Conservation (phyloP, 2,797 vertebrate genomes). For the Gymnoscopelus braueri region DNA sequence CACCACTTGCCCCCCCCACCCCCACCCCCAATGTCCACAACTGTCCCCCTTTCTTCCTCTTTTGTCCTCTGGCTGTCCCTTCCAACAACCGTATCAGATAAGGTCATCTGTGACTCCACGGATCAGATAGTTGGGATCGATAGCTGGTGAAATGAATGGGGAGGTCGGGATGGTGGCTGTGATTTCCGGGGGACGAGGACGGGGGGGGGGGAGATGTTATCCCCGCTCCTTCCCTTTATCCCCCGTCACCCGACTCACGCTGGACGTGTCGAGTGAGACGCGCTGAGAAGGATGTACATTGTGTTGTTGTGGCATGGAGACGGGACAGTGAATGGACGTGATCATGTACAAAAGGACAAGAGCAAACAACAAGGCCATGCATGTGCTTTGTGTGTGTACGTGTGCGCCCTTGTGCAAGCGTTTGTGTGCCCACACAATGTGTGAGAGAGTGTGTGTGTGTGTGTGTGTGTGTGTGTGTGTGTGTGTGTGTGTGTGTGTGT, state of each 20-base stretch:
- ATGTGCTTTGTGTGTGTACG: no score
- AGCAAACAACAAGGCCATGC: constrained; percentile 11
- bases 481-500: no score
- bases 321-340: constrained; percentile 1
- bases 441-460: no score
- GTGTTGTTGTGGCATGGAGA: constrained; percentile 17
- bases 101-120: constrained; percentile 75
- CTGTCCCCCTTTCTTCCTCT: neutral
- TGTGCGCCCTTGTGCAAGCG: no score
- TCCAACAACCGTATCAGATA: constrained; percentile 58
- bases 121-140: constrained; percentile 75
- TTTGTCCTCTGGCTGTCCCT: constrained; percentile 38
- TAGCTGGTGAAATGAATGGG: constrained; percentile 66
- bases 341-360: constrained; percentile 5
- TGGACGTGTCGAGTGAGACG: constrained; percentile 46
- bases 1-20: no score
- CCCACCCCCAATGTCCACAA: neutral
- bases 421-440: no score
- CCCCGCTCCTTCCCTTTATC: constrained; percentile 66
- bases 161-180: constrained; percentile 23
- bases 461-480: no score
- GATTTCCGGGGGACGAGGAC: constrained; percentile 31
- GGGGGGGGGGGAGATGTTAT: constrained; percentile 56
- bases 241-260: constrained; percentile 38
- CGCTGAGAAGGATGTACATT: constrained; percentile 23